Evolutionary conservation across 2,888 invertebrate genomes (phyloP).

Genomic region (Limulus polyphemus): DNA sequence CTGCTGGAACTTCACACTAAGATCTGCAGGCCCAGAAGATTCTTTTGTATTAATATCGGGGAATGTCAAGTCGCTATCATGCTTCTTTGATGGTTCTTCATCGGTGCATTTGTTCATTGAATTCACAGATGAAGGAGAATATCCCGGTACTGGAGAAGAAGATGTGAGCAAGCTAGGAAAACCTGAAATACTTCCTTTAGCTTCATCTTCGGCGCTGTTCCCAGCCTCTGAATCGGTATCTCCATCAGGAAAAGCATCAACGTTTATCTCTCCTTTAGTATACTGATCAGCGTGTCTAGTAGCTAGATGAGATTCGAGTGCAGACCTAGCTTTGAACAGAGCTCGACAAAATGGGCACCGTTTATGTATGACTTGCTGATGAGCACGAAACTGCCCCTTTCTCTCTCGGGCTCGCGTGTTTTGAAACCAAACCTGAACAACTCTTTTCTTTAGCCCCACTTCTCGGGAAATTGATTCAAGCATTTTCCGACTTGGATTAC

Average conservation of each 20-base stretch:
- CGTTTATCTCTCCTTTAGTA: slow-evolving; percentile 78
- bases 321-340: slow-evolving; percentile 85
- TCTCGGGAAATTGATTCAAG: slow-evolving; percentile 91
- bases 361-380: slow-evolving; percentile 92
- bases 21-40: slow-evolving; percentile 20
- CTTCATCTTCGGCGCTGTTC: slow-evolving; percentile 18
- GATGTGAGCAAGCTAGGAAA: slow-evolving; percentile 38
- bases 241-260: slow-evolving; percentile 83
- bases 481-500: slow-evolving; percentile 95
- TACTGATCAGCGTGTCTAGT: slow-evolving; percentile 89
- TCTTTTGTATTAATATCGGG: slow-evolving; percentile 27
- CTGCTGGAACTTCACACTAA: slow-evolving; percentile 11
- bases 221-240: slow-evolving; percentile 23
- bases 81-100: slow-evolving; percentile 79
- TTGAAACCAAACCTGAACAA: slow-evolving; percentile 97
- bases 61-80: slow-evolving; percentile 53
- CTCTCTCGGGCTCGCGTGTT: slow-evolving; percentile 72
- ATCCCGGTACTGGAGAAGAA: slow-evolving; percentile 4
- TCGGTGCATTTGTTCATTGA: background rate
- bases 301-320: slow-evolving; percentile 82
- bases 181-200: slow-evolving; percentile 17
- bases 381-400: slow-evolving; percentile 85
- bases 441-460: slow-evolving; percentile 89
- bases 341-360: slow-evolving; percentile 92
- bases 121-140: slow-evolving; percentile 34